These are phyloP conservation scores for Linepithema humile DNA, from an alignment of 1,140 invertebrate genomes.

Conservation along the genomic window DNA sequence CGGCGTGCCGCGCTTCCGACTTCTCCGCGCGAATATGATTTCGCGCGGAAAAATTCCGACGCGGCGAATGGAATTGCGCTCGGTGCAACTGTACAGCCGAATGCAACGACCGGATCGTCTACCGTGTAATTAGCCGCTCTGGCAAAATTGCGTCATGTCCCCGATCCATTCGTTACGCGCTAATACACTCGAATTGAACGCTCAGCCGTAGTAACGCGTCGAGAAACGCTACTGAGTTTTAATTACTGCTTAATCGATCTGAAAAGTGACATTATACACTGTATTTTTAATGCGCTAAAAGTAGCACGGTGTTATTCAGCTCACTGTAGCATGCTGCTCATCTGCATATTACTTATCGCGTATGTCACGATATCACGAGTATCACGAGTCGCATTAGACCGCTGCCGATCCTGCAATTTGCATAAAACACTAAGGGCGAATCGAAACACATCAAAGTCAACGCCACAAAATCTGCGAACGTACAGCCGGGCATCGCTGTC, in stretches of 20 bases:
- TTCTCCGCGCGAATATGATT: not conserved
- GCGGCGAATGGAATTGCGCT: not conserved
- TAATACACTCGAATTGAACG: constrained; percentile 21
- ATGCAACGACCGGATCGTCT: not conserved
- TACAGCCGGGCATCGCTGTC: constrained; percentile 30
- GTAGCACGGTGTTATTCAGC: not conserved
- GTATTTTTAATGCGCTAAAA: not conserved
- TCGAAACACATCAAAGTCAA: constrained; percentile 48
- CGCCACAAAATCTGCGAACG: constrained; percentile 53
- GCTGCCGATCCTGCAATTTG: not conserved
- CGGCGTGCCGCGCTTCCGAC: too few relatives aligned
- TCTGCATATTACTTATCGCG: constrained; percentile 36
- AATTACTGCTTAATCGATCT: not conserved
- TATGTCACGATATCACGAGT: constrained; percentile 33
- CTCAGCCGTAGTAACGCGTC: not conserved
- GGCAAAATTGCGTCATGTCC: constrained; percentile 11
- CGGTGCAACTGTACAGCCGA: not conserved
- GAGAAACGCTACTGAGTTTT: constrained; percentile 2
- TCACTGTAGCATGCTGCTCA: not conserved
- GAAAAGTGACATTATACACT: not conserved
- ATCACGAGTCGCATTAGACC: not conserved
- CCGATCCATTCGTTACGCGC: not conserved
- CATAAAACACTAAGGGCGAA: constrained; percentile 32
- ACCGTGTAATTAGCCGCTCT: constrained; percentile 19
- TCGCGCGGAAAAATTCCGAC: not conserved